A percentile compares a stretch with the other conserved stretches of the same genome.
Conservation (phyloP, 2,888 invertebrate genomes). For the Hypolimnas misippus region DNA sequence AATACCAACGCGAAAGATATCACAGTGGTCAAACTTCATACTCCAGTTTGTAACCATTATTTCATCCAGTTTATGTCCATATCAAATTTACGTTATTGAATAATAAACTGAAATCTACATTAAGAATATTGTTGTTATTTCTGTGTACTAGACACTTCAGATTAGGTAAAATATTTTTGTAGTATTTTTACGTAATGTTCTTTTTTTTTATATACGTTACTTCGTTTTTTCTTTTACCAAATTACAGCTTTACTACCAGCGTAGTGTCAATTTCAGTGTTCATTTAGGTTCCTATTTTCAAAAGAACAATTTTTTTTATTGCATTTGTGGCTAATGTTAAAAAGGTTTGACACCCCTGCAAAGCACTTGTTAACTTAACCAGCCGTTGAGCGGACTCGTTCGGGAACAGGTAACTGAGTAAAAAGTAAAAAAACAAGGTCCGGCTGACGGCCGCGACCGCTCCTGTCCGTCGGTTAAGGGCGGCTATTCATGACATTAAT, state of each 20-base stretch:
- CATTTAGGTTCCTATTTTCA: too few species aligned
- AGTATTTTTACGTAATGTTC: background rate
- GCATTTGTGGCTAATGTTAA: background rate
- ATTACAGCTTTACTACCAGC: background rate
- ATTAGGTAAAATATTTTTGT: background rate
- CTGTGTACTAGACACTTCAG: too few species aligned
- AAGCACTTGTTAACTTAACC: constrained; percentile 79
- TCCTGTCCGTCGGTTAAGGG: constrained; percentile 50
- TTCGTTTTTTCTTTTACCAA: background rate
- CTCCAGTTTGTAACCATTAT: background rate
- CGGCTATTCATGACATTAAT: constrained; percentile 32
- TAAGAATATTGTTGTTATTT: too few species aligned
- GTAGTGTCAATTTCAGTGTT: too few species aligned
- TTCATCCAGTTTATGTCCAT: background rate
- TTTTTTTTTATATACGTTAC: background rate
- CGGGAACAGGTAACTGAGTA: constrained; percentile 78
- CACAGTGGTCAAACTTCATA: background rate
- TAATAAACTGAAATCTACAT: too few species aligned
- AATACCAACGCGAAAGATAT: constrained; percentile 34
- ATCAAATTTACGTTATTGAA: background rate
- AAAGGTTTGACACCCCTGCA: constrained; percentile 68
- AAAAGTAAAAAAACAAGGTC: constrained; percentile 67
- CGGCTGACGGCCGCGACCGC: constrained; percentile 62
- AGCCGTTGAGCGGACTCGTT: constrained; percentile 70
- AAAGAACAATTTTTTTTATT: too few species aligned